Evolutionary conservation across 2,797 vertebrate genomes (phyloP), one percentile per base, ranked within the genome.

Genomic region (Spea hammondii): DNA sequence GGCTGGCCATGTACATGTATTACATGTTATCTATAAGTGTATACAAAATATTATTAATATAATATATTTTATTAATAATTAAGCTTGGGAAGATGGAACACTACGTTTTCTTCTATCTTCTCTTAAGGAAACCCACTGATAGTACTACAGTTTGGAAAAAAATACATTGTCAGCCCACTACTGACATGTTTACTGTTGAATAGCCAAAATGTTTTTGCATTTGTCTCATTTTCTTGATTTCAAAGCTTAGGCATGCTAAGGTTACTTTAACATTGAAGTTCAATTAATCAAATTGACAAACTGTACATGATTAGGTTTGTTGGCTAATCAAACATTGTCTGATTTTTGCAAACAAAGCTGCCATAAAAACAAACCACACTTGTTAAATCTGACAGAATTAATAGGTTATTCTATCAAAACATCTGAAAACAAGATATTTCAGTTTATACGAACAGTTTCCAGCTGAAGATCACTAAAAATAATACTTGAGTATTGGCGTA

Each of bases 201-300:
- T 17, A 6, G 44, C 5, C 48, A 51, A 51, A 49, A 13, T 44
- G 6, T 13, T 17, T 69, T 62, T 9, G 8, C 48, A 47, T 49
- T 32, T 49, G 46, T 32, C 32, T 69, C 48, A 8, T 53, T 51
- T 32, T 69, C 67, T 53, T 69, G 49, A 69, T 51, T 49, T n/a
- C 6, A 69, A 69, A 51, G n/a, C 6, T 17, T 69, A 69, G 51
- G 51, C n/a, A 69, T 46, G 14, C 5, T 17, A 68, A 68, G 8
- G 46, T 50, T 68, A 50, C 14, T 17, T n/a, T 51, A 69, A 69
- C 67, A 69, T 51, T 69, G 14, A 51, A 69, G n/a, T 1, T 12
- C 48, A 51, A 72, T 72, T 47, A 72, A 72, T 72, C 70, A 72
- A 72, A 59, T 59, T 72, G 53, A 72, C 70, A 69, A 51, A 53